Evolutionary conservation across 2,113 vertebrate species (phyloP), one percentile per base, ranked within the genome.

Genomic region (Corynorhinus townsendii): DNA sequence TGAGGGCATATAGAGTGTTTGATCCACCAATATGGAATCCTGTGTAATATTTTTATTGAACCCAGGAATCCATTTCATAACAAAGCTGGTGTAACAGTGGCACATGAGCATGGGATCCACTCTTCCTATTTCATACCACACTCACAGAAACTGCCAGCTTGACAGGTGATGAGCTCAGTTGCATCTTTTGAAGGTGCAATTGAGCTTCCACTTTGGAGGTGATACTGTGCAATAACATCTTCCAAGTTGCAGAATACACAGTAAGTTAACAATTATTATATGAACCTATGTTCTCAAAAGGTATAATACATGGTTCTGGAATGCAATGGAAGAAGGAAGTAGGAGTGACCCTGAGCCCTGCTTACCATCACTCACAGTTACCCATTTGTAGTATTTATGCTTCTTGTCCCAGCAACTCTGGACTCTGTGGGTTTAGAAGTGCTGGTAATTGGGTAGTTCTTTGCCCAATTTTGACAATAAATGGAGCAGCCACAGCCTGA

Each of bases 321-420:
- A 88, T 77, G 40, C n/a, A 59, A 66, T 11, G 19, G 56, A 66
- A 89, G 49, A 95, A 83, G 56, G 76, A 92, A 77, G 59, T 64
- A 84, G 66, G 56, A 81, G 66, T 76, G 52, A 15, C 24, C 79
- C 38, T 68, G 49, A 24, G 24, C 45, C 8, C n/a, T 81, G n/a
- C 28, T 94, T 77, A 81, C 5, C 49, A 73, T 76, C 38, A 59
- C 28, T 81, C 45, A 88, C 49, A 85, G 19, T 45, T 59, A 94
- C 64, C 84, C 26, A 86, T 64, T 64, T 91, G 26, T 62, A 56
- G 19, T 69, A 71, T 89, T 68, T 87, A 56, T 90, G 90, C 14
- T 95, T 95, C 80, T 91, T 91, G 40, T 81, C 30, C 77, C 77
- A 82, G 38, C 5, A 88, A 33, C 72, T 76, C 69, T 85, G 45